A percentile compares a stretch with the other conserved stretches of the same genome.
Evolutionary conservation across 2,888 invertebrate species (phyloP).

Genomic region (Papilio demoleus): DNA sequence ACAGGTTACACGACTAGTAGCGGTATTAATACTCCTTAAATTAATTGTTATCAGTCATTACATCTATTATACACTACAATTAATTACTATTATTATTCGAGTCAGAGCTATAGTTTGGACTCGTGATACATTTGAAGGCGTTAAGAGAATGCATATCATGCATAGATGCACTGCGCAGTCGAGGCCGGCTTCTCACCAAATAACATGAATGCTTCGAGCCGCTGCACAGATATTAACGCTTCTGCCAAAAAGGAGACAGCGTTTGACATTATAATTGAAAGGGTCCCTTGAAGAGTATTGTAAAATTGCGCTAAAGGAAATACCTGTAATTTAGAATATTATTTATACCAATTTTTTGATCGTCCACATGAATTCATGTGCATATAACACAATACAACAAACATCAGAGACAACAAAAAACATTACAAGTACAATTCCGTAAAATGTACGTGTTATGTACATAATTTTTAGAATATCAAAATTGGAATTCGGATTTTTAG

Average conservation of each 20-base stretch:
- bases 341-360: not conserved
- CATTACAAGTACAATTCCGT: too few species aligned
- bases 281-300: conserved; percentile 84
- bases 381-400: not conserved
- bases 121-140: conserved; percentile 49
- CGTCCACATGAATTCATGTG: not conserved
- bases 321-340: conserved; percentile 69
- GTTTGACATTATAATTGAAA: conserved; percentile 85
- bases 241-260: conserved; percentile 84
- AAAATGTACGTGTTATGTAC: too few species aligned
- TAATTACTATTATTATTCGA: conserved; percentile 52
- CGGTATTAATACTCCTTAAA: conserved; percentile 9
- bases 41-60: conserved; percentile 17
- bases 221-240: conserved; percentile 83
- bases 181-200: conserved; percentile 71
- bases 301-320: conserved; percentile 86
- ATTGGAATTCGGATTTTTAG: too few species aligned
- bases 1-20: conserved; percentile 7
- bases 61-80: conserved; percentile 23
- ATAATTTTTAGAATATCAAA: too few species aligned
- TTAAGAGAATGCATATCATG: conserved; percentile 45
- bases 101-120: conserved; percentile 57
- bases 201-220: conserved; percentile 84
- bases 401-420: not conserved
- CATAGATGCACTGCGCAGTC: conserved; percentile 44